phyloP scores from a whole-genome alignment of 2,888 invertebrate species.

The Diogma glabrata region DNA sequence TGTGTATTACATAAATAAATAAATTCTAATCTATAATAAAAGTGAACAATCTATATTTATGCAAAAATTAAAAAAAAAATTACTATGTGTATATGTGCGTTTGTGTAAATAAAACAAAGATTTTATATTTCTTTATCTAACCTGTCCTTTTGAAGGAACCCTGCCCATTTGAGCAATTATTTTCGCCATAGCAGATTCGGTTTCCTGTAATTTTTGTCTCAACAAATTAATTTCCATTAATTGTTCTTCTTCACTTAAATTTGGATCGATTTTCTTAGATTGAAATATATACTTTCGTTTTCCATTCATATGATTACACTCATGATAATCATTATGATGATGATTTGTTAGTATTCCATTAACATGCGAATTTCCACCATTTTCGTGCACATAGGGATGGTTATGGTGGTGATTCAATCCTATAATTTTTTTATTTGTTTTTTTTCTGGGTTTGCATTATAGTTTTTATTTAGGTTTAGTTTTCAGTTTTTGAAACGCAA shows the following conservation, averaged over 20 bases:
- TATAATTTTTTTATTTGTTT: constrained; percentile 29
- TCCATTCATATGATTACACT: neutral
- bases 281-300: too few species aligned
- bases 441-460: neutral
- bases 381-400: constrained; percentile 11
- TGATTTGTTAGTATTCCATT: constrained; percentile 20
- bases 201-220: constrained; percentile 81
- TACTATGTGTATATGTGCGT: neutral
- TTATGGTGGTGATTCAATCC: constrained; percentile 20
- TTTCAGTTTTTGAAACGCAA: neutral
- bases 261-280: too few species aligned
- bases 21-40: too few species aligned
- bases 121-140: constrained; percentile 26
- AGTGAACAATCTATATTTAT: too few species aligned
- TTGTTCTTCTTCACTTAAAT: constrained; percentile 28
- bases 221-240: constrained; percentile 49
- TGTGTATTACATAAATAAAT: too few species aligned
- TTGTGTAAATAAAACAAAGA: too few species aligned
- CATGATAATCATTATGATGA: constrained; percentile 18
- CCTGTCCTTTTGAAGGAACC: constrained; percentile 45
- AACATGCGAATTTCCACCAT: constrained; percentile 21
- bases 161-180: constrained; percentile 84
- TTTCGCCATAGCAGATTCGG: constrained; percentile 90
- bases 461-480: neutral
- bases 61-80: neutral